phyloP scores from a whole-genome alignment of 2,113 vertebrate species.

The Halichoerus grypus region DNA sequence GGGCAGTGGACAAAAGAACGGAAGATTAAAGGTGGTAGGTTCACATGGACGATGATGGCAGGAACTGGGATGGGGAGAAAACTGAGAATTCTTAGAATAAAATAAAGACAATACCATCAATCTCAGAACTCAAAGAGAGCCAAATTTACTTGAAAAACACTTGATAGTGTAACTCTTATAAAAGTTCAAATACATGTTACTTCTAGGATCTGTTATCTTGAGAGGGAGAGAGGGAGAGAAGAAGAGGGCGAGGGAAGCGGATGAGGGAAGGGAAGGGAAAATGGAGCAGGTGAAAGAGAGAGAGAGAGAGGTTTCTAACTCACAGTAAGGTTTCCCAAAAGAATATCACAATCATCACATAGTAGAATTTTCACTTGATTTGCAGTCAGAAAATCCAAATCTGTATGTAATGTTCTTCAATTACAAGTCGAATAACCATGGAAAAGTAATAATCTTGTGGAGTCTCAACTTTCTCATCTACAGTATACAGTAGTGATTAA shows the following conservation, averaged over 20 bases:
- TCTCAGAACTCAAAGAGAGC: background rate
- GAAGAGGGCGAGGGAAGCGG: no score
- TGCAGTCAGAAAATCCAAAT: constrained; percentile 35
- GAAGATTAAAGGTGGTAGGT: background rate
- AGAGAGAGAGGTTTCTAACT: background rate
- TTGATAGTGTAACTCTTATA: background rate
- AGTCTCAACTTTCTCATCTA: constrained; percentile 22
- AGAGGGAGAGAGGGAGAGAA: background rate
- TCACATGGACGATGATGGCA: no score
- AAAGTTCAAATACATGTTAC: background rate
- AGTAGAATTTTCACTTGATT: constrained; percentile 13
- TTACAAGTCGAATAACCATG: background rate
- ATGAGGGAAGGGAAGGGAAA: background rate
- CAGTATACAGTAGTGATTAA: background rate
- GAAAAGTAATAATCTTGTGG: background rate
- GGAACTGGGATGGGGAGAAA: background rate
- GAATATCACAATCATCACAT: background rate
- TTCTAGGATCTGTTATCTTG: background rate
- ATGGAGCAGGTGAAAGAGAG: background rate
- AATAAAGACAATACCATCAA: background rate
- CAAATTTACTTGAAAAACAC: background rate
- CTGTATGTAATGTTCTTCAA: background rate
- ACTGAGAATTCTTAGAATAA: background rate
- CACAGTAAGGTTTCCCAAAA: constrained; percentile 20
- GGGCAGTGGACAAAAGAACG: background rate